Evolutionary conservation across 2,113 vertebrate genomes (phyloP), one percentile per base, ranked within the genome.

Genomic region (Pterocles gutturalis): DNA sequence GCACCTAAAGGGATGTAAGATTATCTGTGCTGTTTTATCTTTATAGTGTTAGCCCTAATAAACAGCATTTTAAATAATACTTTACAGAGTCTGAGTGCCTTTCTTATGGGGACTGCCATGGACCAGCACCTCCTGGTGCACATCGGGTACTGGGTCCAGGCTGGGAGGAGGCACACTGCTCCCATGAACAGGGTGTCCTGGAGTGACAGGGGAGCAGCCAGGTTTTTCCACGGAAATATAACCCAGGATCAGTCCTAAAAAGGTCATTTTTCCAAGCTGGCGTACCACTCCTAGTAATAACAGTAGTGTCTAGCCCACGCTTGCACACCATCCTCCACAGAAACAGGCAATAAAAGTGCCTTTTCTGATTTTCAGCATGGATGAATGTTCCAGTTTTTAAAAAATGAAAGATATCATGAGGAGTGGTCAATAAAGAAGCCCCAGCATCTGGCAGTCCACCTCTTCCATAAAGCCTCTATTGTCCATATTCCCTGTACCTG

Each of bases 91-190:
- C 25, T 70, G 64, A 48, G 5, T 65, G 26, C 11, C 20, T 43
- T 90, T 84, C 20, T 49, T 36, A 19, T 3, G 20, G 29, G 5
- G 8, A 38, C 15, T 0, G 0, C 38, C 38, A 57, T 0, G 1
- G 17, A 46, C 19, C 69, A 80, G 57, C 19, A 36, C 24, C 16
- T 87, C 10, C 31, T 34, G 14, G 34, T 65, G 24, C 41, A 58
- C 2, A 1, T 8, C 34, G 61, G 70, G 38, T 25, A 28, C 17
- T 18, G 55, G 28, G 54, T 82, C 61, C 49, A 69, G 38, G 38
- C 31, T 45, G 80, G 28, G 53, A 85, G 28, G 38, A 79, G 9
- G 10, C 34, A 24, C 16, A 7, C 18, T 48, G n/a, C 16, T 60
- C 29, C 67, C 29, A 61, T 13, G 41, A 26, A 53, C 0, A 0